Conservation (phyloP, 2,888 invertebrate species). For the Thereva nobilitata region DNA sequence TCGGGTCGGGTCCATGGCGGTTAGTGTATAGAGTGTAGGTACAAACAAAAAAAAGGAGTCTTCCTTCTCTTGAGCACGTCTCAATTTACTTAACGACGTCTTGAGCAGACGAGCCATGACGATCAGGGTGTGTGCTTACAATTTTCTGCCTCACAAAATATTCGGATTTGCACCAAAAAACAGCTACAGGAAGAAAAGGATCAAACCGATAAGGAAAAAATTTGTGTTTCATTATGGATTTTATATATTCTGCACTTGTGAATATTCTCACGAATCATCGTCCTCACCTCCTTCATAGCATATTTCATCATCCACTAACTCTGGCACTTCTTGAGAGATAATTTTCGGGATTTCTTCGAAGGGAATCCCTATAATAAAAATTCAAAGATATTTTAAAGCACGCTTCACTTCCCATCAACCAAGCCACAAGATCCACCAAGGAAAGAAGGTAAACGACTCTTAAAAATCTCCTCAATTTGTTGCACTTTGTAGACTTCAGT, state of each 20-base stretch:
- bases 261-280: no score
- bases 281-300: no score
- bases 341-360: no score
- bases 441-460: not conserved
- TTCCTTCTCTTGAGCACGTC: slow-evolving; percentile 5
- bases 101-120: not conserved
- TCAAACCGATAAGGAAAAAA: no score
- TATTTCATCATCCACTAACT: no score
- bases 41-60: not conserved
- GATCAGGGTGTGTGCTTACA: not conserved
- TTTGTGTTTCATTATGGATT: no score
- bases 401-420: not conserved
- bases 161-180: not conserved
- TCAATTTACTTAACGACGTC: slow-evolving; percentile 13
- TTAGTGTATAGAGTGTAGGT: not conserved
- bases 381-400: not conserved
- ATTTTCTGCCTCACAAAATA: slow-evolving; percentile 1
- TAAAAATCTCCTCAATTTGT: slow-evolving; percentile 3
- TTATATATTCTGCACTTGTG: no score
- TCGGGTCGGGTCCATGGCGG: not conserved
- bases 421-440: not conserved
- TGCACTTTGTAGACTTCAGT: slow-evolving; percentile 29
- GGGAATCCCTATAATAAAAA: no score
- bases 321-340: no score
- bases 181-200: not conserved